Evolutionary conservation across 2,888 invertebrate genomes (phyloP), one percentile per base, ranked within the genome.

Genomic region (Orthosia cruda): DNA sequence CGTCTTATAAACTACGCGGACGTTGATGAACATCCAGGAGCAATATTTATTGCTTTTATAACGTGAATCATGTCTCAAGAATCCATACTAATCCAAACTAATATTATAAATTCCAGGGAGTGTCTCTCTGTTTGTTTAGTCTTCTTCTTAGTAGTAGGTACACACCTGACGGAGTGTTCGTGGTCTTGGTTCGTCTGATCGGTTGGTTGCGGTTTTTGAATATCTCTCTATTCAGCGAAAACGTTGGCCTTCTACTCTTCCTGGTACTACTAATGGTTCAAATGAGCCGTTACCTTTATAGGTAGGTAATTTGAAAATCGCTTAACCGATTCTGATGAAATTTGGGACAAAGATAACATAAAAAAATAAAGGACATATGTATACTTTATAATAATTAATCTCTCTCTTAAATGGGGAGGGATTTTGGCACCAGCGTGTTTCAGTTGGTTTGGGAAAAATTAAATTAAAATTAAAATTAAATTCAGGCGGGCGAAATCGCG

Each of bases 1-100:
- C 93, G 87, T 88, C 81, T 80, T 90, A 89, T 93, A 94, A 94
- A 94, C 93, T 90, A 85, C 80, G 78, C 23, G 76, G 92, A 93
- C 94, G 88, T 92, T 94, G 93, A 93, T 91, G 90, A 85, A 89
- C 85, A 86, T 85, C 76, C 84, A 62, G 65, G 45, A 69, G 57
- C 70, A 68, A 78, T 86, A 88, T 91, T 90, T 90, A 89, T 91
- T 91, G 87, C 86, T 89, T 89, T 89, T 85, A 77, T 73, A 74
- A 65, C 71, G 71, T 84, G 84, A 84, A 73, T 85, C 84, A 85
- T 40, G 71, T 20, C 63, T 45, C 55, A 52, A 72, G 70, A 81
- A 84, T 81, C 71, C n/a, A 58, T 50, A 32, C 45, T 52, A 61
- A 71, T 45, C 45, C 55, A 57, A 68, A 68, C 52, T 49, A 67